A percentile compares a stretch with the other conserved stretches of the same genome.
Evolutionary conservation across 2,888 invertebrate species (phyloP).

Genomic region (Volucella bombylans): DNA sequence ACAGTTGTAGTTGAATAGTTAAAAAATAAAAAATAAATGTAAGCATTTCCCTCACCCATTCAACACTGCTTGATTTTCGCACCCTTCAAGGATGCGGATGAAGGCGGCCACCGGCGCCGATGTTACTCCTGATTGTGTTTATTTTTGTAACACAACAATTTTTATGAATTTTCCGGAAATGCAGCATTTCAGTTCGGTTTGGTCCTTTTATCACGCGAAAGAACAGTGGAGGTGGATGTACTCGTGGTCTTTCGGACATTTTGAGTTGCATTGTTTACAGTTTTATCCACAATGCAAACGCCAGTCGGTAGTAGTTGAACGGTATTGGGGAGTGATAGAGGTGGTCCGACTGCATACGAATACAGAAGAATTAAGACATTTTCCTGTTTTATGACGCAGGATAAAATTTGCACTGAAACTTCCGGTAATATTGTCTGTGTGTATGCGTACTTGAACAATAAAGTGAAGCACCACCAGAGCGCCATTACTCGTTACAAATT

Average conservation of each 20-base stretch:
- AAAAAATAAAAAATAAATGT: no score
- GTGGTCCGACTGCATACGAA: slow-evolving; percentile 11
- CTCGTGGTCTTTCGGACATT: slow-evolving; percentile 39
- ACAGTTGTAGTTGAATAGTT: no score
- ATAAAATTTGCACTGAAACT: slow-evolving; percentile 59
- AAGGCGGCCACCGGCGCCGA: not conserved
- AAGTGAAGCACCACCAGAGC: slow-evolving; percentile 25
- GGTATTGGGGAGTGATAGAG: not conserved
- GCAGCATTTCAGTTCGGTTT: slow-evolving; percentile 37
- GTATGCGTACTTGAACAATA: slow-evolving; percentile 24
- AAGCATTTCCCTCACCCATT: no score
- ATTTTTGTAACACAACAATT: slow-evolving; percentile 50
- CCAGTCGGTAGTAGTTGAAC: not conserved
- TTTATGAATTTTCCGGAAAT: slow-evolving; percentile 60
- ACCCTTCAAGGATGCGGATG: not conserved
- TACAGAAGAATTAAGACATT: slow-evolving; percentile 69
- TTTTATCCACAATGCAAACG: slow-evolving; percentile 45
- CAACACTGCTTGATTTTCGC: no score
- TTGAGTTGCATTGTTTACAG: slow-evolving; percentile 66
- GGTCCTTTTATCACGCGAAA: slow-evolving; percentile 46
- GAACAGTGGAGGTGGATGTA: slow-evolving; percentile 60
- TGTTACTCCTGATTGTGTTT: slow-evolving; percentile 30
- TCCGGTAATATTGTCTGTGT: slow-evolving; percentile 54
- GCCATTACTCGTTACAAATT: slow-evolving; percentile 54
- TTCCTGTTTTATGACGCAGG: slow-evolving; percentile 66